Conservation (phyloP, 2,797 vertebrate species). For the Chaenodraco wilsoni region DNA sequence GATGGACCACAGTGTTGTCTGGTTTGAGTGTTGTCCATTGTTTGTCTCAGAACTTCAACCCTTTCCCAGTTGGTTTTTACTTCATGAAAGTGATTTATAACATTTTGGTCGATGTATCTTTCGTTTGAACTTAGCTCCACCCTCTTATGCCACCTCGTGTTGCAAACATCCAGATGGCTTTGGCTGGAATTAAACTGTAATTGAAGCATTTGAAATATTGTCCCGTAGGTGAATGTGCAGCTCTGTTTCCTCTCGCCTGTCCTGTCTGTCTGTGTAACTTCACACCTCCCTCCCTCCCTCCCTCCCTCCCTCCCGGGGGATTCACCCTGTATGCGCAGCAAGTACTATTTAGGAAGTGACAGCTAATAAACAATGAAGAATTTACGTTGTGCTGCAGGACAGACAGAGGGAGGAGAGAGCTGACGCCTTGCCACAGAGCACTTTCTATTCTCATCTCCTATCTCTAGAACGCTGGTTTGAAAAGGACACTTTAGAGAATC, state of each 20-base stretch:
- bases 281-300: constrained; percentile 28
- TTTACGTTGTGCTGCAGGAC: constrained; percentile 52
- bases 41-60: too few relatives aligned
- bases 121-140: too few relatives aligned
- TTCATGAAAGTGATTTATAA: too few relatives aligned
- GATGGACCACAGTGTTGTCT: too few relatives aligned
- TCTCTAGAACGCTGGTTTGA: background rate
- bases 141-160: too few relatives aligned
- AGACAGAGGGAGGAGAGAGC: constrained; percentile 19
- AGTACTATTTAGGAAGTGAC: constrained; percentile 76
- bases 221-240: constrained; percentile 32
- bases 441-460: background rate
- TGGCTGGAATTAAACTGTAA: constrained; percentile 14
- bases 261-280: constrained; percentile 48
- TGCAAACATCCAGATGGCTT: background rate
- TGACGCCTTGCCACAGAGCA: background rate
- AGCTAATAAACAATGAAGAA: constrained; percentile 79
- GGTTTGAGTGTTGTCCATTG: too few relatives aligned
- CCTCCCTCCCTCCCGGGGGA: constrained; percentile 9
- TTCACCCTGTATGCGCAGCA: constrained; percentile 50
- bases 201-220: constrained; percentile 9
- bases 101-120: too few relatives aligned
- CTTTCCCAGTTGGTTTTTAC: too few relatives aligned
- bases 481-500: background rate
- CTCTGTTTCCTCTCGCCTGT: constrained; percentile 22